phyloP scores from a whole-genome alignment of 2,797 vertebrate species.

The Amblyraja radiata region DNA sequence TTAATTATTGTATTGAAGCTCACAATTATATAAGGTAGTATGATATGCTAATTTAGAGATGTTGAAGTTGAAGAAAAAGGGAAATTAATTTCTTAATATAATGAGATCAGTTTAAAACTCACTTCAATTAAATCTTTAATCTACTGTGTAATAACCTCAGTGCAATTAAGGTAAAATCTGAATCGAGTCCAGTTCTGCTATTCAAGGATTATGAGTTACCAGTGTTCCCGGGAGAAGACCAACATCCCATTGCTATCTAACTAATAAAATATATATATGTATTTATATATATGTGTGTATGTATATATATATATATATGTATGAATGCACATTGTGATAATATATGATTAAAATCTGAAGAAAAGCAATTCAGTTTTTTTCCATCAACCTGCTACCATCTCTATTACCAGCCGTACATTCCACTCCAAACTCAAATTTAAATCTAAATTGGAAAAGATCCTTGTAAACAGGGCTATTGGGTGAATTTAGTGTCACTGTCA shows the following conservation, averaged over 20 bases:
- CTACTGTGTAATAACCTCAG: constrained; percentile 14
- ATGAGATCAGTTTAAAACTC: constrained; percentile 2
- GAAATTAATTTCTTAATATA: constrained; percentile 67
- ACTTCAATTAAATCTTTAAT: constrained; percentile 32
- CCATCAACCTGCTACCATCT: constrained; percentile 4
- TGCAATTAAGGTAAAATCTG: constrained; percentile 28
- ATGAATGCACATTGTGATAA: constrained; percentile 32
- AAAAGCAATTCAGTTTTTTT: constrained; percentile 18
- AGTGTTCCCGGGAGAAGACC: neutral
- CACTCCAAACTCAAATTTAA: constrained; percentile 37
- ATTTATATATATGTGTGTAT: neutral
- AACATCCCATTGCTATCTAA: constrained; percentile 12
- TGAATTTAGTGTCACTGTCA: constrained; percentile 37
- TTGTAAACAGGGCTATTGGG: constrained; percentile 37
- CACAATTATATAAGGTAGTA: neutral
- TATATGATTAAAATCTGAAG: constrained; percentile 23
- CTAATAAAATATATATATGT: neutral
- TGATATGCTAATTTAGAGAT: constrained; percentile 59
- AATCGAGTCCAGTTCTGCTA: constrained; percentile 28
- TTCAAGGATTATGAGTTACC: constrained; percentile 32
- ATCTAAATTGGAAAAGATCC: constrained; percentile 36
- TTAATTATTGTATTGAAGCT: neutral
- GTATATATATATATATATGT: neutral
- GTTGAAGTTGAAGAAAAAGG: constrained; percentile 63
- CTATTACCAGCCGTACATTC: neutral